Percentiles rank a stretch among this genome's conserved stretches.
These are phyloP conservation scores for Rhineura floridana DNA, from an alignment of 2,113 vertebrate genomes.

Conservation along the genomic window DNA sequence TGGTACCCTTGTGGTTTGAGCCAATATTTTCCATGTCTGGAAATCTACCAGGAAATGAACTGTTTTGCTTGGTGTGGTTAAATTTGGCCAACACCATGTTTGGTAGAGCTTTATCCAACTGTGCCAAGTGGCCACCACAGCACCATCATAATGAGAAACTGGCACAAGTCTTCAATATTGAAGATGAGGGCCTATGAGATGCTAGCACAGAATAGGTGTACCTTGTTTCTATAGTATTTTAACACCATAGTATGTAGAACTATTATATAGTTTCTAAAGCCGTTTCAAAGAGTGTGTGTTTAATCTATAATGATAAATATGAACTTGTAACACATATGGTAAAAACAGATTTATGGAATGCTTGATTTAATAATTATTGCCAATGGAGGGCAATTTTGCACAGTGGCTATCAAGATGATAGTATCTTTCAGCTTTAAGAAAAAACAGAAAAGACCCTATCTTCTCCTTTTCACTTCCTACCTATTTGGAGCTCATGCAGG, in stretches of 20 bases:
- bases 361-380: conserved; percentile 6
- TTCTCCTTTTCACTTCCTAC: not conserved
- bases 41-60: not conserved
- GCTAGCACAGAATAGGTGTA: not conserved
- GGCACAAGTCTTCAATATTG: not conserved
- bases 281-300: not conserved
- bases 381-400: conserved; percentile 63
- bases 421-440: not conserved
- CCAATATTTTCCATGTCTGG: not conserved
- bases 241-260: not conserved
- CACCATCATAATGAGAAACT: not conserved
- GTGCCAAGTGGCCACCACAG: not conserved
- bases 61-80: not conserved
- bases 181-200: not conserved
- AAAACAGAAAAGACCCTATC: not conserved
- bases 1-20: not conserved
- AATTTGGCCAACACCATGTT: not conserved
- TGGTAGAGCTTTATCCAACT: not conserved
- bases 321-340: not conserved
- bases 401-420: not conserved
- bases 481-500: not conserved
- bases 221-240: not conserved
- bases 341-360: not conserved
- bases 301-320: not conserved
- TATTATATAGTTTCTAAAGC: not conserved